A percentile compares a stretch with the other conserved stretches of the same genome.
Conservation (phyloP, 2,797 vertebrate species). For the Neopelma chrysocephalum region DNA sequence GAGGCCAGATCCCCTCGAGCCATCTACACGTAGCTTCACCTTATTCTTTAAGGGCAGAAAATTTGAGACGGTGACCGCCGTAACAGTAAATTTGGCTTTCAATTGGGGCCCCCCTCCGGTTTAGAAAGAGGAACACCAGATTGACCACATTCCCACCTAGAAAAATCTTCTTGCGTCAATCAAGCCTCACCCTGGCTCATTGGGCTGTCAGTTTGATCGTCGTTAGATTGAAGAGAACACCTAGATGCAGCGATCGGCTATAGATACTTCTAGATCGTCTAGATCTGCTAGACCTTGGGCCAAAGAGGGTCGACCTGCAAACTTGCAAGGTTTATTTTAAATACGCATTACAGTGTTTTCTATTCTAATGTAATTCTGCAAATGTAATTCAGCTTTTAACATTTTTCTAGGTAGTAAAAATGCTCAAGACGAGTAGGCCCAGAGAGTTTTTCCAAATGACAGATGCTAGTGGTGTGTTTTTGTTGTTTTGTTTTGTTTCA, state of each 20-base stretch:
- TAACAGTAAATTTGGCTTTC: conserved; percentile 89
- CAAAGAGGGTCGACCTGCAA: conserved; percentile 94
- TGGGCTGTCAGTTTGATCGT: conserved; percentile 92
- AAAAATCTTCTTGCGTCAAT: conserved; percentile 91
- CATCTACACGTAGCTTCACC: conserved; percentile 89
- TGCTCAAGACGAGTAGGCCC: conserved; percentile 77
- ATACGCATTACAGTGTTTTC: conserved; percentile 89
- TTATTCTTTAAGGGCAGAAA: conserved; percentile 88
- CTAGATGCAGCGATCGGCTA: conserved; percentile 92
- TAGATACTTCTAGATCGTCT: conserved; percentile 93
- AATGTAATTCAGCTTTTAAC: conserved; percentile 82
- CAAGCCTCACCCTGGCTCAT: conserved; percentile 92
- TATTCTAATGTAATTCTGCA: conserved; percentile 83
- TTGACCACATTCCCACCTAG: conserved; percentile 89
- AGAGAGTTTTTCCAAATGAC: conserved; percentile 67
- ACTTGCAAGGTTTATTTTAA: conserved; percentile 96
- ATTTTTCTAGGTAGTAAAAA: conserved; percentile 83
- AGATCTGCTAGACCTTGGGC: conserved; percentile 92
- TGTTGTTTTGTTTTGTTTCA: background rate
- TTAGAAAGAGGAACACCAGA: conserved; percentile 88
- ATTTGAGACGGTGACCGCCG: conserved; percentile 86
- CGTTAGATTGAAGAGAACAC: conserved; percentile 92
- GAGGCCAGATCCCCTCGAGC: conserved; percentile 90
- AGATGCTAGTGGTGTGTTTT: background rate
- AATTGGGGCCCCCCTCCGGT: conserved; percentile 86